phyloP scores from a whole-genome alignment of 2,888 invertebrate genomes.

The Lasioglossum villosulum region DNA sequence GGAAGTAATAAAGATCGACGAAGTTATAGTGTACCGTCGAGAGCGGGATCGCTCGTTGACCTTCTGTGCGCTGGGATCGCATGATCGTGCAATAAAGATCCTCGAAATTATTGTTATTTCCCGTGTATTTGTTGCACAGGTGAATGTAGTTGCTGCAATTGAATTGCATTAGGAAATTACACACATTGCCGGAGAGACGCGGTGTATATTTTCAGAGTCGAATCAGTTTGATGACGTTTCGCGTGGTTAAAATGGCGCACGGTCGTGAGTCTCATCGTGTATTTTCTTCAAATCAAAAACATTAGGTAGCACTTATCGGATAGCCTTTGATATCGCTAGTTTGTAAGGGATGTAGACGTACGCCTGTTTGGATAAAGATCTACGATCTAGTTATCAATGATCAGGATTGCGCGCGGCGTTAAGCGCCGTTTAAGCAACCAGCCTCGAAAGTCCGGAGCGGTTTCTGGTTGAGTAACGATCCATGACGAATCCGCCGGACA shows the following conservation, averaged over 20 bases:
- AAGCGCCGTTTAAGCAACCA: conserved; percentile 58
- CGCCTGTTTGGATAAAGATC: background rate
- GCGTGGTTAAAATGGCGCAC: background rate
- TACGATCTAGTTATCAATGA: conserved; percentile 57
- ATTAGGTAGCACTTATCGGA: too few relatives aligned
- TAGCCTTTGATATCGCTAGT: background rate
- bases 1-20: background rate
- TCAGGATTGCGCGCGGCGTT: conserved; percentile 34
- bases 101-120: background rate
- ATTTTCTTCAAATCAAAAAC: too few relatives aligned
- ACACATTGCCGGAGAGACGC: background rate
- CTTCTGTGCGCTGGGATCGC: background rate
- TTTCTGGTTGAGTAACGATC: conserved; percentile 71
- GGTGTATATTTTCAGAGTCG: background rate
- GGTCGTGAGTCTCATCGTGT: background rate
- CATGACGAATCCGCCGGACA: conserved; percentile 74
- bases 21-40: background rate
- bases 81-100: background rate
- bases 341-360: too few relatives aligned
- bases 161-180: background rate
- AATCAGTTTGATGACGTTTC: background rate
- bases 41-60: background rate
- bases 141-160: background rate
- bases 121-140: background rate
- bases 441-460: conserved; percentile 34